phyloP scores from a whole-genome alignment of 1,140 invertebrate genomes.

The Agrilus planipennis region DNA sequence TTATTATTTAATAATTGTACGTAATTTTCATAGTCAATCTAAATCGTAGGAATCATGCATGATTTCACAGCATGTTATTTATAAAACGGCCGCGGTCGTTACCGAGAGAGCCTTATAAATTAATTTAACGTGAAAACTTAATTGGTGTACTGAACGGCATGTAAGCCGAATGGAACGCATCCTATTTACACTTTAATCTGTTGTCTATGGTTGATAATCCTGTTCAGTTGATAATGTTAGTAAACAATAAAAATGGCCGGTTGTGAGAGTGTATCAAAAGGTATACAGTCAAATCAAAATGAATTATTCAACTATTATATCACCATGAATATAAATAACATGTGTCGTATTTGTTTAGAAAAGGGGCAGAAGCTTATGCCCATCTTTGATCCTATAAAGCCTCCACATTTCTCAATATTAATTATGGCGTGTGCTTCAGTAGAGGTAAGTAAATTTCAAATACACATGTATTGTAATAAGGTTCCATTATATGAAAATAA shows the following conservation, averaged over 20 bases:
- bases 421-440: constrained; percentile 50
- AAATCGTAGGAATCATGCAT: no score
- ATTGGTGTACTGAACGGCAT: no score
- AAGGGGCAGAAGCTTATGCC: constrained; percentile 48
- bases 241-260: constrained; percentile 4
- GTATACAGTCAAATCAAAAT: constrained; percentile 7
- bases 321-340: constrained; percentile 35
- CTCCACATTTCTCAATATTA: constrained; percentile 41
- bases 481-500: background rate
- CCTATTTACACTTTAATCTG: no score
- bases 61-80: no score
- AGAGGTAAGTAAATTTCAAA: constrained; percentile 35
- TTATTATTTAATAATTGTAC: no score
- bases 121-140: no score
- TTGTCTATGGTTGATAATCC: no score
- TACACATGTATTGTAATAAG: constrained; percentile 8
- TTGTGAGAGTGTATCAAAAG: background rate
- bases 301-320: constrained; percentile 31
- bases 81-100: no score
- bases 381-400: constrained; percentile 46
- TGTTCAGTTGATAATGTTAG: no score
- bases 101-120: no score
- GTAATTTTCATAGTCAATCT: no score
- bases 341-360: constrained; percentile 51
- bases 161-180: no score